A percentile compares a stretch with the other conserved stretches of the same genome.
Conservation (phyloP, 2,888 invertebrate genomes). For the Cantharis nigra region DNA sequence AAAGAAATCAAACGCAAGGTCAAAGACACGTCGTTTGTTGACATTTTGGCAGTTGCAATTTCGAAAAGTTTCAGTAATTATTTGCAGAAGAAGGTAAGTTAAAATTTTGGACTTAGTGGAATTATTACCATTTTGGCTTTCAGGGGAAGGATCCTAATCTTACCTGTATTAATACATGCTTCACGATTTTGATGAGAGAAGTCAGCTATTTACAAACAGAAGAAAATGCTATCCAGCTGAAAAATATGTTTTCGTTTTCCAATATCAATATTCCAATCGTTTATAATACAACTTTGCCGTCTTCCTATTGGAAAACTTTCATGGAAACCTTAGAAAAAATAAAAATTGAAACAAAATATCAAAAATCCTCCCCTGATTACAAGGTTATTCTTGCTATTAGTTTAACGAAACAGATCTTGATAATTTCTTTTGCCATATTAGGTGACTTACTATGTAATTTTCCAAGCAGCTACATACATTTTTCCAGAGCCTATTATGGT, state of each 20-base stretch:
- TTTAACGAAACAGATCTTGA: too few species aligned
- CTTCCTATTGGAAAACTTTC: not conserved
- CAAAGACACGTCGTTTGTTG: not conserved
- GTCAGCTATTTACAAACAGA: not conserved
- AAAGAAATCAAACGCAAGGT: not conserved
- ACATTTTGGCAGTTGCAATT: not conserved
- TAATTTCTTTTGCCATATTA: not conserved
- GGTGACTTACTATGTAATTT: not conserved
- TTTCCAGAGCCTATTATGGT: not conserved
- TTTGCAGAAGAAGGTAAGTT: not conserved
- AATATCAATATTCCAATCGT: not conserved
- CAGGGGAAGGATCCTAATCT: not conserved
- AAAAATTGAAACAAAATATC: not conserved
- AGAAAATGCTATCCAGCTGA: not conserved
- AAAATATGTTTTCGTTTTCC: not conserved
- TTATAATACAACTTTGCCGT: not conserved
- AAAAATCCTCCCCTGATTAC: not conserved
- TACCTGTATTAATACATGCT: not conserved
- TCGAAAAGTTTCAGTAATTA: slow-evolving; percentile 4
- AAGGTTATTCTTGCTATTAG: too few species aligned
- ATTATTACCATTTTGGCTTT: not conserved
- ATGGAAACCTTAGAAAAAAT: not conserved
- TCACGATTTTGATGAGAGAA: not conserved
- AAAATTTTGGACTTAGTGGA: not conserved
- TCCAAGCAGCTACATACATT: not conserved